Evolutionary conservation across 2,797 vertebrate genomes (phyloP), one percentile per base, ranked within the genome.

Genomic region (Alectoris magna): DNA sequence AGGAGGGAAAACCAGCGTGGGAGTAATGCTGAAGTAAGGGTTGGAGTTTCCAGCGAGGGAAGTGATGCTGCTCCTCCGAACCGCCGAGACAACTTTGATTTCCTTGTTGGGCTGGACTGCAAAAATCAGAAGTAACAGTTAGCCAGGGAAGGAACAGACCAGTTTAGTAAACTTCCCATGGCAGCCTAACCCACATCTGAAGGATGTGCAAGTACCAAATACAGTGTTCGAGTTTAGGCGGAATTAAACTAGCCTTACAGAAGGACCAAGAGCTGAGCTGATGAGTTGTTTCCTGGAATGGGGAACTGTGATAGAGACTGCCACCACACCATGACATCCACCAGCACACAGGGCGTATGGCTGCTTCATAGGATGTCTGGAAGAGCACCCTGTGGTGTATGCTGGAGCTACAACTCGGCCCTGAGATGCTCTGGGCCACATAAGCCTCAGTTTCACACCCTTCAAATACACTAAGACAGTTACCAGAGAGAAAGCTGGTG

Each of bases 401-500:
- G 43, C 24, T 41, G 34, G 15, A 39, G 67, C 10, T 5, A 23
- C 34, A 17, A 14, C 55, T 69, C 16, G 5, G 38, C 71, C 64
- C 39, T 10, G 48, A 43, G 36, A 0, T 8, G 1, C 49, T 18
- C 55, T 23, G 41, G 2, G n/a, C n/a, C n/a, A n/a, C 0, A 4
- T 0, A 39, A 24, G 3, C 26, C 53, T 11, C 16, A 44, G 19
- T 59, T 48, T 26, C 31, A 5, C 9, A 14, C 6, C 76, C 29
- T 29, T 91, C 36, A 38, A 49, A 46, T 31, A 38, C 2, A 39
- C 38, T 69, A 0, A 36, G 48, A 2, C 2, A 6, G 27, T 95
- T 96, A 99, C 98, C 98, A 31, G 98, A 98, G 31, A 98, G 97
- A 79, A 99, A 99, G 93, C 97, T 97, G 85, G 59, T 95, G 87